Percentiles rank a stretch among this genome's conserved stretches.
Conservation (phyloP, 2,797 vertebrate genomes). For the Hyperoplus lanceolatus region DNA sequence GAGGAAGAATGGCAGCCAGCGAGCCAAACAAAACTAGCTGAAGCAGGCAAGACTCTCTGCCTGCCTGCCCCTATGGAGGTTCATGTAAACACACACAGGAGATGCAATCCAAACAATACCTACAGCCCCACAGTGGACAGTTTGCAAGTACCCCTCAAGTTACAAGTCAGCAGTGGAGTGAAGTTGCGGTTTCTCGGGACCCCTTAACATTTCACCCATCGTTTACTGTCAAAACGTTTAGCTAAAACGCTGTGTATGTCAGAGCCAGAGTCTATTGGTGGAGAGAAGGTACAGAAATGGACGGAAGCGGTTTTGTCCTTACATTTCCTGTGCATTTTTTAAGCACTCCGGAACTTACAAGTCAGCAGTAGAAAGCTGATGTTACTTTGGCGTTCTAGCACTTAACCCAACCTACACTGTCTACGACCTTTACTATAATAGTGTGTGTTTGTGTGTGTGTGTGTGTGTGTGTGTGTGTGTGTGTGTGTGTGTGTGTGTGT, state of each 20-base stretch:
- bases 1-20: slow-evolving; percentile 49
- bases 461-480: not conserved
- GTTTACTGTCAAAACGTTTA: not conserved
- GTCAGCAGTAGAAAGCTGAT: slow-evolving; percentile 2
- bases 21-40: slow-evolving; percentile 60
- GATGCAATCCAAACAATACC: slow-evolving; percentile 58
- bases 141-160: slow-evolving; percentile 13
- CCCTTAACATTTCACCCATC: not conserved
- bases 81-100: slow-evolving; percentile 62
- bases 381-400: not conserved
- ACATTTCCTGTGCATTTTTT: not conserved
- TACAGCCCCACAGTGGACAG: not conserved
- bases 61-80: slow-evolving; percentile 33
- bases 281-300: not conserved
- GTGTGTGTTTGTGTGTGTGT: not conserved
- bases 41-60: slow-evolving; percentile 36
- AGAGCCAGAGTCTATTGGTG: too few relatives aligned
- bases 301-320: not conserved
- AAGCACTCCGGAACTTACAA: not conserved
- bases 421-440: not conserved
- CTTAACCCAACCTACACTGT: not conserved
- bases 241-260: not conserved
- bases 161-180: slow-evolving; percentile 3
- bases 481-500: not conserved
- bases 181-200: not conserved